phyloP scores from a whole-genome alignment of 2,113 vertebrate species.

The Periophthalmus modestus region DNA sequence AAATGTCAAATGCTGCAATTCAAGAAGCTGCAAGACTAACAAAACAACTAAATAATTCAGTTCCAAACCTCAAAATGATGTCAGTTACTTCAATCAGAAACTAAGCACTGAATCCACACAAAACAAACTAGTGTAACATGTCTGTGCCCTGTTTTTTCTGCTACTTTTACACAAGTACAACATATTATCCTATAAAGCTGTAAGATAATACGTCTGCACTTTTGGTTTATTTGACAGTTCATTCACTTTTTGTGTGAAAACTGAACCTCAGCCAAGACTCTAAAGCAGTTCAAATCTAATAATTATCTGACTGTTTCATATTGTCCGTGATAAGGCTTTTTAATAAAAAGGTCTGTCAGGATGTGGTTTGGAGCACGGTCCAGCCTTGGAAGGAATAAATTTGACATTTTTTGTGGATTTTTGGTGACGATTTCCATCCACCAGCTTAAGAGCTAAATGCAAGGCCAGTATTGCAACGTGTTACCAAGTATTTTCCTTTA shows the following conservation, averaged over 20 bases:
- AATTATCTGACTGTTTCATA: too few species aligned
- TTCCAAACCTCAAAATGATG: neutral
- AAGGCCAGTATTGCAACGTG: slow-evolving; percentile 1
- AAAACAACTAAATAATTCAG: slow-evolving; percentile 12
- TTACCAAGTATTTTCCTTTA: neutral
- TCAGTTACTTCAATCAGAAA: neutral
- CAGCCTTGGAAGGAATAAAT: neutral
- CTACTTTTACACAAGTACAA: too few species aligned
- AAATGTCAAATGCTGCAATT: neutral
- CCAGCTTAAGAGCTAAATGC: slow-evolving; percentile 9
- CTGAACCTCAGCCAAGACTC: neutral
- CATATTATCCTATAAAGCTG: neutral
- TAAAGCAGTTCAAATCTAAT: neutral
- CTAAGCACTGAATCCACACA: neutral
- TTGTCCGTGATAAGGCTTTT: too few species aligned
- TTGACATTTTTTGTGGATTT: neutral
- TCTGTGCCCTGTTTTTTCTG: too few species aligned
- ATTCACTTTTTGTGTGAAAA: neutral
- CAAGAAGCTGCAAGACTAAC: neutral
- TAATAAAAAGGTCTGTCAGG: neutral
- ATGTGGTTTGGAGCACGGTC: neutral
- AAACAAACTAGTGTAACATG: too few species aligned
- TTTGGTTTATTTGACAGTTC: neutral
- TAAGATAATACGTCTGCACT: neutral
- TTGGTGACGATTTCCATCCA: neutral